Evolutionary conservation across 2,888 invertebrate genomes (phyloP).

Genomic region (Drosophila meridiana): DNA sequence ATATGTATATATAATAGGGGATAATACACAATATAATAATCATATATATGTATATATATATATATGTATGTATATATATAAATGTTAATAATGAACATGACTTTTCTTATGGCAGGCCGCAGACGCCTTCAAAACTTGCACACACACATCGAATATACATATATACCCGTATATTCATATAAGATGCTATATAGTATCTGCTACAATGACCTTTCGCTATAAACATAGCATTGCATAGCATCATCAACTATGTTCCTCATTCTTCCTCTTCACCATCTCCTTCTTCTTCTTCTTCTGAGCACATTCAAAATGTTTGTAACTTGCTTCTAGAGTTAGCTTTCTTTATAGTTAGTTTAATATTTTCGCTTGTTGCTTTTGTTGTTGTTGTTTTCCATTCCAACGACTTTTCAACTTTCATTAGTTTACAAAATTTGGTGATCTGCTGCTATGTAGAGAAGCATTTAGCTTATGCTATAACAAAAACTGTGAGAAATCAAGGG

Average conservation of each 20-base stretch:
- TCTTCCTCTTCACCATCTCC: background rate
- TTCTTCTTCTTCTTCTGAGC: constrained; percentile 35
- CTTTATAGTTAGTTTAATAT: constrained; percentile 20
- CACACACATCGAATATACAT: constrained; percentile 9
- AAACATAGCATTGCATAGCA: constrained; percentile 1
- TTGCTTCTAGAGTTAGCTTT: constrained; percentile 25
- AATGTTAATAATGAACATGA: constrained; percentile 63
- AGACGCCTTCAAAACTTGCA: constrained; percentile 29
- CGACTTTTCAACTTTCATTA: constrained; percentile 19
- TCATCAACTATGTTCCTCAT: background rate
- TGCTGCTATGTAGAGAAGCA: constrained; percentile 48
- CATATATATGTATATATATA: constrained; percentile 15
- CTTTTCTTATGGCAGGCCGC: constrained; percentile 60
- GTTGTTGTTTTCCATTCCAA: background rate
- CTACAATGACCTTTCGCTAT: constrained; percentile 5
- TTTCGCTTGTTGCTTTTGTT: constrained; percentile 14
- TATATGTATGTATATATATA: constrained; percentile 23
- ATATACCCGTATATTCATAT: background rate
- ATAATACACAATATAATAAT: constrained; percentile 44
- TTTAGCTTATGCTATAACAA: constrained; percentile 53
- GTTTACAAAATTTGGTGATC: constrained; percentile 76
- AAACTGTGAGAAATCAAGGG: constrained; percentile 22
- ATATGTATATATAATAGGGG: constrained; percentile 29
- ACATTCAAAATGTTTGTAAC: constrained; percentile 45
- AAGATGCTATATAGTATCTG: constrained; percentile 9